Evolutionary conservation across 2,113 vertebrate species (phyloP).

Genomic region (Tetrao urogallus): DNA sequence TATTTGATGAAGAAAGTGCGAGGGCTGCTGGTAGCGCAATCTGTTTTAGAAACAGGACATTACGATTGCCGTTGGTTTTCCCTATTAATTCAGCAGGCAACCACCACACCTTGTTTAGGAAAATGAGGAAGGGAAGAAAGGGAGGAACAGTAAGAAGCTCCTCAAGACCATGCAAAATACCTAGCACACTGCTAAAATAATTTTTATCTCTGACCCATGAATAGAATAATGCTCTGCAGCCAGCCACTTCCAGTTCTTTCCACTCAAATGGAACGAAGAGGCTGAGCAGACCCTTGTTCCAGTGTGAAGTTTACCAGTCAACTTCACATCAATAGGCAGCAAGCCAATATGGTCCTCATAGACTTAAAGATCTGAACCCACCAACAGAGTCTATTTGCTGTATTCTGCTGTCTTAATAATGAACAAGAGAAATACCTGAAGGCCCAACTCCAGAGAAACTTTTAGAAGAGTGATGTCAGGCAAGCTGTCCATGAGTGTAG

Average conservation of each 20-base stretch:
- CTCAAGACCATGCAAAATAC: background rate
- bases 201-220: background rate
- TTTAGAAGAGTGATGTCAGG: conserved; percentile 88
- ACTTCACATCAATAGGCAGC: background rate
- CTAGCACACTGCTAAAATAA: background rate
- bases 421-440: conserved; percentile 78
- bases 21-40: background rate
- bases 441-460: conserved; percentile 86
- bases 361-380: background rate
- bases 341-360: background rate
- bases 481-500: conserved; percentile 87
- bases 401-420: background rate
- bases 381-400: background rate
- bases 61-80: background rate
- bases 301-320: background rate
- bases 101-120: background rate
- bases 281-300: background rate
- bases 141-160: background rate
- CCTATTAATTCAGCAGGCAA: background rate
- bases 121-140: background rate
- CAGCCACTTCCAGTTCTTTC: background rate
- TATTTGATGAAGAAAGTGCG: background rate
- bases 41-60: background rate
- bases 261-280: background rate
- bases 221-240: background rate